Base-by-base conservation (phyloP, 2,888 invertebrate species). In the Arctia plantaginis region DNA sequence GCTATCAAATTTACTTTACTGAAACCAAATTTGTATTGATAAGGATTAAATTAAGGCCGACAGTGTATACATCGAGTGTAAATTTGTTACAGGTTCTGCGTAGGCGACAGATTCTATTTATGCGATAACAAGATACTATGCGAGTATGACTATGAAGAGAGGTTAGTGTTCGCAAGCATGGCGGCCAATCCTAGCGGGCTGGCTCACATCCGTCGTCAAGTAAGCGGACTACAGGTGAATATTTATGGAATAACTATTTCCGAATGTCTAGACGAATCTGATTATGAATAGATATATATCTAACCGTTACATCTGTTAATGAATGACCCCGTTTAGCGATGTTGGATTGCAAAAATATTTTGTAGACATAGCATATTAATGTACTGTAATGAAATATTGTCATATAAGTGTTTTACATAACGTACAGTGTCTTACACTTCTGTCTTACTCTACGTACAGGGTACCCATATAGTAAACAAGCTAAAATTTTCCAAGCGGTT, bases 111-210 rank as follows among this genome's bases (percentile, higher is more conserved):
- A 89, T 99, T 98, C 94, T 99, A 98, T 95, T 96, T 99, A 88
- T 98, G 98, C 93, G 98, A 99, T 96, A 99, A 99, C 96, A 98
- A 98, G 96, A 98, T 99, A 86, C 97, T 99, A 68, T 99, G 99
- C 96, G 98, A 99, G 93, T 98, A 98, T 94, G 99, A 99, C 95
- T 99, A 99, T 93, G 98, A 99, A 90, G 99, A 99, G 93, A 95
- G 98, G 87, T 97, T 98, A 93, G 98, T 98, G 88, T 98, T 98
- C 91, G 98, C 98, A 71, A 98, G 98, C 92, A 98, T 98, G 97
- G 98, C 98, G 15, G 97, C 98, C 91, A 98, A 98, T 93, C 98
- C 98, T 78, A 98, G 97, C 89, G 98, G 98, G 83, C 96, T 98
- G 90, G 98, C 98, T 75, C 98, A 98, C 94, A 97, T 98, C 94